Conservation (phyloP, 2,888 invertebrate genomes). For the Danaus chrysippus region DNA sequence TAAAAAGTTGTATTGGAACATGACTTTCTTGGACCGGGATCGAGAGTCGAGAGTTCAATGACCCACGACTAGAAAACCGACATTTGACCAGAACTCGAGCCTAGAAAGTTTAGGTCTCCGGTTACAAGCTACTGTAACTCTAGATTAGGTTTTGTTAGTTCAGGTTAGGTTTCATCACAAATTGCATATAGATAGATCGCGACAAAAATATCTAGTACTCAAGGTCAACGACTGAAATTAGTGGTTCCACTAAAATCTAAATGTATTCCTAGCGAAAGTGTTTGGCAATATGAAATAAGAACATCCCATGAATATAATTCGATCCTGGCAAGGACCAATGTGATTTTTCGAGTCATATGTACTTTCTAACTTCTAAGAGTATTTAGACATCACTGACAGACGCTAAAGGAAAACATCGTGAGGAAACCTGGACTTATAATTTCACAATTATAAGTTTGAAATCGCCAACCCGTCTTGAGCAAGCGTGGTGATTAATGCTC, state of each 20-base stretch:
- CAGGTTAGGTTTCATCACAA: constrained; percentile 18
- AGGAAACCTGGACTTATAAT: too few relatives aligned
- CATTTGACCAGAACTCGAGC: constrained; percentile 50
- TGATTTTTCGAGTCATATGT: too few relatives aligned
- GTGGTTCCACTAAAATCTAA: constrained; percentile 16
- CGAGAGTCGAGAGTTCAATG: constrained; percentile 48
- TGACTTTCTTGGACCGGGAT: neutral
- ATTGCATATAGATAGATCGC: constrained; percentile 1
- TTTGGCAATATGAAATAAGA: constrained; percentile 19
- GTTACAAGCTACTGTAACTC: constrained; percentile 46
- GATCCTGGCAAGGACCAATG: too few relatives aligned
- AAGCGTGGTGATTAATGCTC: too few relatives aligned
- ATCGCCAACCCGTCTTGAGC: too few relatives aligned
- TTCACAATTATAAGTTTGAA: too few relatives aligned
- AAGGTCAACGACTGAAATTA: neutral
- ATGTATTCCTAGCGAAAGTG: constrained; percentile 21
- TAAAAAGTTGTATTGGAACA: constrained; percentile 40
- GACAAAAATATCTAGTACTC: neutral
- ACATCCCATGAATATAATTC: constrained; percentile 25
- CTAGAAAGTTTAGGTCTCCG: constrained; percentile 68
- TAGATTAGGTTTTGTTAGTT: constrained; percentile 3
- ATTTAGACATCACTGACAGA: too few relatives aligned
- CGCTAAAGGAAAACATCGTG: too few relatives aligned
- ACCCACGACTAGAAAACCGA: constrained; percentile 65
- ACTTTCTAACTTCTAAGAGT: too few relatives aligned